A percentile compares a stretch with the other conserved stretches of the same genome.
Conservation (phyloP, 1,140 invertebrate species). For the Ectropis grisescens region DNA sequence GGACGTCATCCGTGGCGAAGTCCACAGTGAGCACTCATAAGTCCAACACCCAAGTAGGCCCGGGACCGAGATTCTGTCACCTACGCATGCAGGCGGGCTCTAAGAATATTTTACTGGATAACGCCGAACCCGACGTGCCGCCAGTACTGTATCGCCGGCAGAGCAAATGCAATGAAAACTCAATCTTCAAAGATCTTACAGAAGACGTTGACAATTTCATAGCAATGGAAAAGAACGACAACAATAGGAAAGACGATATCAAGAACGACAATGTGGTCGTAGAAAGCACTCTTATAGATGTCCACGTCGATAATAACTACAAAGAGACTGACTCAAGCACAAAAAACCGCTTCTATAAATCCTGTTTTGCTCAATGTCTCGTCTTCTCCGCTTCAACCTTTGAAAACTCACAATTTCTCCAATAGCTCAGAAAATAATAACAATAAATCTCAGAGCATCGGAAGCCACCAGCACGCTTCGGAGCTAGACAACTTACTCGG, state of each 20-base stretch:
- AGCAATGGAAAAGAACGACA: slow-evolving; percentile 40
- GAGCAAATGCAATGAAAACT: slow-evolving; percentile 59
- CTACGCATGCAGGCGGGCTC: slow-evolving; percentile 79
- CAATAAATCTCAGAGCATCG: slow-evolving; percentile 41
- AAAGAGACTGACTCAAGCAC: slow-evolving; percentile 32
- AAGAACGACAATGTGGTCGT: slow-evolving; percentile 47
- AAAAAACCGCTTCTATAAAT: slow-evolving; percentile 40
- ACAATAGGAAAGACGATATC: slow-evolving; percentile 26
- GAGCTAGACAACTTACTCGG: slow-evolving; percentile 49
- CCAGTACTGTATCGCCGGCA: slow-evolving; percentile 78
- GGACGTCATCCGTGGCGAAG: slow-evolving; percentile 60
- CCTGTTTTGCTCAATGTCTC: slow-evolving; percentile 55
- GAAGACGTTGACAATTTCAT: slow-evolving; percentile 53
- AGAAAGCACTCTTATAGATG: slow-evolving; percentile 59
- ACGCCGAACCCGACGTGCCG: slow-evolving; percentile 76
- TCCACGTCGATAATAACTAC: slow-evolving; percentile 51
- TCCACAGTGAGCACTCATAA: slow-evolving; percentile 60
- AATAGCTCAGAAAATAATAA: slow-evolving; percentile 47
- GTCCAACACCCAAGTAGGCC: slow-evolving; percentile 60
- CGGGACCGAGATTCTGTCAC: slow-evolving; percentile 79
- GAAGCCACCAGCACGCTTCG: slow-evolving; percentile 35
- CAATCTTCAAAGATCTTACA: slow-evolving; percentile 55
- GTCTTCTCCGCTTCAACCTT: slow-evolving; percentile 49
- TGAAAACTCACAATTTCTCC: slow-evolving; percentile 55
- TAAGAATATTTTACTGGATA: slow-evolving; percentile 84